Base-by-base conservation (phyloP, 2,113 vertebrate genomes). In the Tragelaphus scriptus region DNA sequence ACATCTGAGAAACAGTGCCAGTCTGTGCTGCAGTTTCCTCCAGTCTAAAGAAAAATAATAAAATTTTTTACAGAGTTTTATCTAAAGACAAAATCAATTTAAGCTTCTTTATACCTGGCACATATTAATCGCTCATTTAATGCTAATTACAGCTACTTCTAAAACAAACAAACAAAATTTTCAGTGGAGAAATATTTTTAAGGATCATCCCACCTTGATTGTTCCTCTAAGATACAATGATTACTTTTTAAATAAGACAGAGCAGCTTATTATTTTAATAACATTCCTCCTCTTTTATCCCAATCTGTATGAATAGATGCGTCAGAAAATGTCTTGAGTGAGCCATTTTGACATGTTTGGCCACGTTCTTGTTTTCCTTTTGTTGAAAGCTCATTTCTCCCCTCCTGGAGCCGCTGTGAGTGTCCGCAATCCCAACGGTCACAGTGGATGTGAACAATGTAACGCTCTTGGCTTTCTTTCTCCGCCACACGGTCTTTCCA, bases 391-490 rank as follows among this genome's bases (percentile, higher is more conserved):
- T 82, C 2, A 5, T 11, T 82, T 40, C 49, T 56, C 26, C 26
- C 28, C 23, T 51, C 36, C 25, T 32, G 61, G 44, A 32, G 3
- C 61, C 21, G 0, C 17, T 40, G 47, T 23, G 28, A 36, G 63
- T 6, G 1, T 17, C 15, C 11, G 13, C 11, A 12, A 3, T 47
- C 2, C 1, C 16, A 36, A 2, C 1, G 2, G 25, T 36, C 81
- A n/a, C 28, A 11, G 28, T 58, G 2, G 1, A 6, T 1, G 9
- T 44, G 3, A 88, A 13, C 16, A 5, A 53, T 5, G 26, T 12
- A 14, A 32, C 1, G 0, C 15, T 26, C 25, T 16, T 1, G 36
- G 12, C 8, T 19, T 30, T 5, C 28, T 9, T 7, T 40, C 30
- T 13, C 30, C 8, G 0, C 25, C 2, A 4, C 5, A 49, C 49